A percentile compares a stretch with the other conserved stretches of the same genome.
Evolutionary conservation across 1,140 invertebrate genomes (phyloP).

Genomic region (Sinella curviseta): DNA sequence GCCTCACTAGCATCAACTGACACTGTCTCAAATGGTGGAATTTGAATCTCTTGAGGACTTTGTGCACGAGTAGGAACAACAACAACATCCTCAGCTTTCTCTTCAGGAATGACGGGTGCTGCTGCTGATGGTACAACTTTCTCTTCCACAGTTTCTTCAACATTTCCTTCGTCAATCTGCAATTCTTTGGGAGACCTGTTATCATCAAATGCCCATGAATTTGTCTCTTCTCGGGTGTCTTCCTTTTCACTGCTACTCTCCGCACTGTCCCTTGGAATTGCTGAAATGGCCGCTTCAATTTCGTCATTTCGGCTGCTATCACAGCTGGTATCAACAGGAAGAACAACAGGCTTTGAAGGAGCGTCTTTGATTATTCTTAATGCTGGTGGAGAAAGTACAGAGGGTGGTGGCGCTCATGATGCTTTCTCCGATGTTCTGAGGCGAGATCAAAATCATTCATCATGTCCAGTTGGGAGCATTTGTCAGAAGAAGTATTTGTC

Average conservation of each 20-base stretch:
- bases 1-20: constrained; percentile 1
- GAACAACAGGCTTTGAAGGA: neutral
- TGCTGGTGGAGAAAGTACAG: constrained; percentile 45
- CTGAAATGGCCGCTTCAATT: neutral
- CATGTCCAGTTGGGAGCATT: constrained; percentile 36
- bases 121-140: neutral
- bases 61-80: neutral
- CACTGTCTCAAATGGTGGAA: neutral
- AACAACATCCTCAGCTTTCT: constrained; percentile 13
- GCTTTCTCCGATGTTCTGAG: neutral
- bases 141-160: neutral
- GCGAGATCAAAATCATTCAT: neutral
- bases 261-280: neutral
- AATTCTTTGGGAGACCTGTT: constrained; percentile 38
- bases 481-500: constrained; percentile 40
- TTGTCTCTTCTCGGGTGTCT: neutral
- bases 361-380: constrained; percentile 47
- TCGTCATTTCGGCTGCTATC: neutral
- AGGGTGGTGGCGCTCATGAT: neutral
- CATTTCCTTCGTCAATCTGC: constrained; percentile 38
- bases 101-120: constrained; percentile 36
- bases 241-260: constrained; percentile 20
- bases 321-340: neutral
- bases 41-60: neutral
- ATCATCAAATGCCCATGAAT: constrained; percentile 30